Conservation (phyloP, 2,113 vertebrate genomes). For the Chlamydotis undulata region DNA sequence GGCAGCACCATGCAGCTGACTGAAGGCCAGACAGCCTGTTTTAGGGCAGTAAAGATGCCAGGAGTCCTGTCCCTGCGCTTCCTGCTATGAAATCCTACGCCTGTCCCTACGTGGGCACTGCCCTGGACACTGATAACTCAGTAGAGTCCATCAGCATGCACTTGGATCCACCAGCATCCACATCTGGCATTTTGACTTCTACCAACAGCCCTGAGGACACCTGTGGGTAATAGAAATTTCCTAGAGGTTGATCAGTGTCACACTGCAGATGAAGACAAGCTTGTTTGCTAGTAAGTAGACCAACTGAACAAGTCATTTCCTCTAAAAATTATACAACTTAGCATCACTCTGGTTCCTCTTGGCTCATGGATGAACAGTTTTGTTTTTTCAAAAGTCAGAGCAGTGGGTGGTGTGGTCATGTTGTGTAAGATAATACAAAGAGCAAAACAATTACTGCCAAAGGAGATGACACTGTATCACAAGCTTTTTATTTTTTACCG, state of each 20-base stretch:
- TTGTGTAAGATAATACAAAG: conserved; percentile 55
- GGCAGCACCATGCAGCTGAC: background rate
- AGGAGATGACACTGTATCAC: background rate
- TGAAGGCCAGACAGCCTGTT: background rate
- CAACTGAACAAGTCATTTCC: background rate
- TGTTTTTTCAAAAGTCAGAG: conserved; percentile 26
- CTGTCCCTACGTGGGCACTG: background rate
- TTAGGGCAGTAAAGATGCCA: background rate
- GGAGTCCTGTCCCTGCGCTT: background rate
- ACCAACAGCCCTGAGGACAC: background rate
- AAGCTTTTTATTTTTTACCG: background rate
- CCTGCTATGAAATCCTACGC: background rate
- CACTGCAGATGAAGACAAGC: background rate
- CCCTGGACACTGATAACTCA: background rate
- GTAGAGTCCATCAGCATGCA: background rate
- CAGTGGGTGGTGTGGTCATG: conserved; percentile 40
- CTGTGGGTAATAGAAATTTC: background rate
- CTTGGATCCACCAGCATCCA: background rate
- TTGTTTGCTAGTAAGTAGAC: background rate
- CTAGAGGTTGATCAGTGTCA: background rate
- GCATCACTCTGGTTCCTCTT: conserved; percentile 23
- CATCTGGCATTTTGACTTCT: background rate
- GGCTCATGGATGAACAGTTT: conserved; percentile 12
- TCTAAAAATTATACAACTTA: background rate
- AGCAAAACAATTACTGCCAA: conserved; percentile 51